Conservation (phyloP, 2,113 vertebrate species). For the Hippolais icterina region DNA sequence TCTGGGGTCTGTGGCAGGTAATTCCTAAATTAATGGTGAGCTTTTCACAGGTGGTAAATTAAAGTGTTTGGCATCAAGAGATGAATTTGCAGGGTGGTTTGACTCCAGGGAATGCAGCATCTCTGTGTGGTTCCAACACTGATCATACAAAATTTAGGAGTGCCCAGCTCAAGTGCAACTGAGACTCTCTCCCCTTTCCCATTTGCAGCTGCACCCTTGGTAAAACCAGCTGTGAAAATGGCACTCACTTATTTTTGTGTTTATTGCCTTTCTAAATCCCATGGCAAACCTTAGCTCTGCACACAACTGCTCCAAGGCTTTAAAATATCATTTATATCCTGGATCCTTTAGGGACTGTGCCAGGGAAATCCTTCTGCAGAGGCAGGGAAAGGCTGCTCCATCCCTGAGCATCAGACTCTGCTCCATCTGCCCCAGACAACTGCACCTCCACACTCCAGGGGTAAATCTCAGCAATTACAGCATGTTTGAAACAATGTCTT, state of each 20-base stretch:
- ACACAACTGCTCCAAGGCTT: neutral
- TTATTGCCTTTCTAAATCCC: neutral
- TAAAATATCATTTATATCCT: neutral
- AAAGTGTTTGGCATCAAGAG: neutral
- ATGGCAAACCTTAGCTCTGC: neutral
- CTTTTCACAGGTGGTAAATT: neutral
- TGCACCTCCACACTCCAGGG: neutral
- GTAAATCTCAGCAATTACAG: neutral
- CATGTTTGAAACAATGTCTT: fast-evolving
- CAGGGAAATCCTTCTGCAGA: neutral
- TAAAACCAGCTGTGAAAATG: neutral
- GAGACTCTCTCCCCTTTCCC: neutral
- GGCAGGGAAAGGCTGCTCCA: neutral
- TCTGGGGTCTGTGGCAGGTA: neutral
- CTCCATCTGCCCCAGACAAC: neutral
- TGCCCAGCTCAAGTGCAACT: neutral
- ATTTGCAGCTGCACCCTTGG: neutral
- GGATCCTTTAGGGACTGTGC: neutral
- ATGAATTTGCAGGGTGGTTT: neutral
- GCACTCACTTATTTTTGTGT: neutral
- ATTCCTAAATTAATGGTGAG: neutral
- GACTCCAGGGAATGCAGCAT: neutral
- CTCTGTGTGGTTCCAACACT: neutral
- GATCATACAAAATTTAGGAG: neutral
- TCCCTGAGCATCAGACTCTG: neutral